Base-by-base conservation (phyloP, 2,888 invertebrate genomes). In the Pristionchus exspectatus region DNA sequence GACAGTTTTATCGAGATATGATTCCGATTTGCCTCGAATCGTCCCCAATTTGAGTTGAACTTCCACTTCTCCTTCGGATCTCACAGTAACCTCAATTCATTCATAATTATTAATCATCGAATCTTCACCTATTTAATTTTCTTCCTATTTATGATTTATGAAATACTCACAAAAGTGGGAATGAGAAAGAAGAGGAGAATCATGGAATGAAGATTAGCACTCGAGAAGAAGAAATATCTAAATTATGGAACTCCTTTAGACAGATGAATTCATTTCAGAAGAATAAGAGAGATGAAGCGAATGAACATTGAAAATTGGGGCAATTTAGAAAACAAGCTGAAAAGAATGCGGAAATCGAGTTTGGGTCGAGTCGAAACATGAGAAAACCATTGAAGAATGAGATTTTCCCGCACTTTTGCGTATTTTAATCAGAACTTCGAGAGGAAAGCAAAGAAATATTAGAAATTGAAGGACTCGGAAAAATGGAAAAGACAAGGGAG, bases 21-120 rank as follows among this genome's bases (percentile, higher is more conserved):
- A 93, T 10, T 93, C 93, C 85, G 95, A 94, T 72, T 92, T 92
- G 3, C 94, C 94, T 74, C 89, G 90, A 27, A 94, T 91, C 30
- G 91, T 90, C 18, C 94, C 94, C 44, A 92, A 89, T 74, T 91
- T 92, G n/a, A 93, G 92, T 84, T 93, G 91, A 21, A 94, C 91
- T 83, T 92, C 91, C 10, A 93, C 91, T 21, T 91, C 92, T 88
- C 90, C 88, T 33, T 90, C 87, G 3, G 89, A 59, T n/a, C 50
- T 54, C 54, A 27, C 74, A 21, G n/a, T 27, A 3, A 87, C 24
- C 74, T 87, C 21, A 91, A 66, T 85, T 38, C 21, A 83, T 9
- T 44, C 16, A 33, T 56, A 24, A 63, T 63, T 63, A 38, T 3
- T 33, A 38, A 33, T 21, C 44, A 24, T 50, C n/a, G n/a, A n/a